phyloP scores from a whole-genome alignment of 2,888 invertebrate species.

The Meta bourneti region DNA sequence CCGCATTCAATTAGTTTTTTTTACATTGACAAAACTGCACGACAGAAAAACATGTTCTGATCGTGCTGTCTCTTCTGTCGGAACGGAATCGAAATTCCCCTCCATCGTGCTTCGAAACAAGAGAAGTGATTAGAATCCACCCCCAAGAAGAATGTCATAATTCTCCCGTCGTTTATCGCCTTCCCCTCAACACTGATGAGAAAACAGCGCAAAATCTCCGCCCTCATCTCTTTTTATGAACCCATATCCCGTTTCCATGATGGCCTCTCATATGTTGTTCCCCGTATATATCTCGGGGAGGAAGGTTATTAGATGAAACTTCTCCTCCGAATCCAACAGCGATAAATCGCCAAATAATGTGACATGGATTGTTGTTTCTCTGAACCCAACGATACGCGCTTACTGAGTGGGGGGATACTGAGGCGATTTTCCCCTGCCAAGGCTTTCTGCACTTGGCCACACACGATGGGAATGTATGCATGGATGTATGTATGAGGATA shows the following conservation, averaged over 20 bases:
- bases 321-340: conserved; percentile 5
- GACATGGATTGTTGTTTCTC: conserved; percentile 37
- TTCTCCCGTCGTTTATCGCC: conserved; percentile 11
- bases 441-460: neutral
- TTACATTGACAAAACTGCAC: neutral
- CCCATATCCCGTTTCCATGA: conserved; percentile 17
- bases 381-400: neutral
- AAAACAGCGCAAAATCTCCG: conserved; percentile 21
- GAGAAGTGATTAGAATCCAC: neutral
- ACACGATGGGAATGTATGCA: neutral
- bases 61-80: neutral
- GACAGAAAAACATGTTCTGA: neutral
- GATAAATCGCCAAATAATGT: conserved; percentile 65
- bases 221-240: conserved; percentile 48
- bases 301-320: conserved; percentile 31
- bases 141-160: neutral
- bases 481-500: neutral
- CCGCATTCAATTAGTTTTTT: neutral
- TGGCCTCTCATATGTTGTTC: neutral
- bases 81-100: neutral
- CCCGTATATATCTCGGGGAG: neutral
- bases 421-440: neutral
- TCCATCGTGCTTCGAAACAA: neutral
- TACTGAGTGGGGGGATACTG: neutral
- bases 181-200: conserved; percentile 8